phyloP scores from a whole-genome alignment of 2,888 invertebrate genomes.

The Trissoscelio sp. region DNA sequence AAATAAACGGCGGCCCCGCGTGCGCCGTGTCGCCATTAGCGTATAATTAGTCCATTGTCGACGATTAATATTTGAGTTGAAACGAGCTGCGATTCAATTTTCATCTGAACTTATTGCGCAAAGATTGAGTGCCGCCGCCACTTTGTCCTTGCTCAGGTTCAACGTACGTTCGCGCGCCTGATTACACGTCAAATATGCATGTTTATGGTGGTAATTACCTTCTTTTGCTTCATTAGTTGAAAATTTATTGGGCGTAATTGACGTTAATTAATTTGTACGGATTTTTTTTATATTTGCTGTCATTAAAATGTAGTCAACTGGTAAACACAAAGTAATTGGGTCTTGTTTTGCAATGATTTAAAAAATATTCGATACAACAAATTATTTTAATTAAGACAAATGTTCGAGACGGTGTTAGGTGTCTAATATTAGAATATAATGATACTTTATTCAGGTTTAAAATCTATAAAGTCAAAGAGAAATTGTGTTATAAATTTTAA shows the following conservation, averaged over 20 bases:
- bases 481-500: too few species aligned
- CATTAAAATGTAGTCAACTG: background rate
- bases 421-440: too few species aligned
- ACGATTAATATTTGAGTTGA: slow-evolving; percentile 16
- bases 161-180: slow-evolving; percentile 24
- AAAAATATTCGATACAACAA: slow-evolving; percentile 85
- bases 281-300: background rate
- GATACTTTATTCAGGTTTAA: too few species aligned
- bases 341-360: background rate
- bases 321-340: background rate
- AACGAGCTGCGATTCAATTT: slow-evolving; percentile 8
- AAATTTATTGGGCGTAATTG: background rate
- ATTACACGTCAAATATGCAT: slow-evolving; percentile 14
- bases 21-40: background rate
- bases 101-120: background rate
- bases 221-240: slow-evolving; percentile 1
- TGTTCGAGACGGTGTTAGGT: background rate
- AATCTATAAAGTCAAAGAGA: too few species aligned
- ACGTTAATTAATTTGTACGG: background rate
- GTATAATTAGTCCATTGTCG: background rate
- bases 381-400: background rate
- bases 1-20: background rate
- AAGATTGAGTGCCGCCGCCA: background rate
- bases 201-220: slow-evolving; percentile 12
- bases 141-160: slow-evolving; percentile 38